These are phyloP conservation scores for Hirtodrosophila duncani DNA, from an alignment of 2,888 invertebrate genomes.

Conservation along the genomic window DNA sequence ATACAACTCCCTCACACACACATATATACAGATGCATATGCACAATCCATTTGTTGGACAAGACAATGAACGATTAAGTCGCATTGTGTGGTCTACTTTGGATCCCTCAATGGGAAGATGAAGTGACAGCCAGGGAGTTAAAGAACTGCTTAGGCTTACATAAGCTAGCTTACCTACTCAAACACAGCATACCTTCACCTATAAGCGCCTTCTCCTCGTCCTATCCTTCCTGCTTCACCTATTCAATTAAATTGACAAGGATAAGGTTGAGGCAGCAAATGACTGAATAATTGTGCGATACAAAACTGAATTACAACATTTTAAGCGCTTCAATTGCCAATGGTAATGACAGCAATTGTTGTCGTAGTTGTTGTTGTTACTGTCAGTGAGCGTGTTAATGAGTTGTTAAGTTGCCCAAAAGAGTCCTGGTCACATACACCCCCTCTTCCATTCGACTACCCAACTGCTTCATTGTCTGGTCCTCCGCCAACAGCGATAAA, in stretches of 20 bases:
- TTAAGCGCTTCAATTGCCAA: constrained; percentile 36
- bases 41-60: constrained; percentile 3
- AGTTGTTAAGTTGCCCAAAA: constrained; percentile 59
- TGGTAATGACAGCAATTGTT: constrained; percentile 47
- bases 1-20: no score
- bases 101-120: no score
- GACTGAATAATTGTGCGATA: constrained; percentile 34
- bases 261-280: constrained; percentile 30
- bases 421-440: constrained; percentile 33
- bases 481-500: constrained; percentile 57
- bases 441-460: constrained; percentile 1
- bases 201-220: neutral
- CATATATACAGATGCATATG: neutral
- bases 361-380: constrained; percentile 18
- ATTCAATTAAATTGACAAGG: constrained; percentile 50
- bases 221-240: constrained; percentile 13
- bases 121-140: no score
- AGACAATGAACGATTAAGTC: constrained; percentile 17
- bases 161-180: no score
- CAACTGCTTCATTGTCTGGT: constrained; percentile 23
- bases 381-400: constrained; percentile 56
- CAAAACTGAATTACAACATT: constrained; percentile 45
- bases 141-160: no score
- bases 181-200: no score
- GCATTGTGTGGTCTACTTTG: neutral